phyloP scores from a whole-genome alignment of 2,888 invertebrate genomes.

The Drosophila emarginata region DNA sequence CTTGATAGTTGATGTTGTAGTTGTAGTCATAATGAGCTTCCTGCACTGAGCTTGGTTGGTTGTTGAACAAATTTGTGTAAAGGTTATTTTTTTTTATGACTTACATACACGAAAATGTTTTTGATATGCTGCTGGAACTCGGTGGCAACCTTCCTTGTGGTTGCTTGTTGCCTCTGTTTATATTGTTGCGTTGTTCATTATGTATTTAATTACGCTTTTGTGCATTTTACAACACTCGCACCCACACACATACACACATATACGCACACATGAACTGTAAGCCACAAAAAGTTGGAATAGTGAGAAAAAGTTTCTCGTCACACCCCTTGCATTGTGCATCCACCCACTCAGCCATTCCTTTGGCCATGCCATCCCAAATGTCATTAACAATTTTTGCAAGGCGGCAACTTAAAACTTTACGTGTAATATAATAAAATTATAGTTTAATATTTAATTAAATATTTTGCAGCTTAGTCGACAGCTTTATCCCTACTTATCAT shows the following conservation, averaged over 20 bases:
- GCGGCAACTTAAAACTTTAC: constrained; percentile 66
- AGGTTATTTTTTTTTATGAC: background rate
- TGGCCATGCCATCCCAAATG: constrained; percentile 49
- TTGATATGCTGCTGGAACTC: constrained; percentile 45
- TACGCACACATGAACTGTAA: constrained; percentile 37
- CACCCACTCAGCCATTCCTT: background rate
- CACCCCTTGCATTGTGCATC: constrained; percentile 6
- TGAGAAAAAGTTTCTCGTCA: constrained; percentile 38
- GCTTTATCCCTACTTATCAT: background rate
- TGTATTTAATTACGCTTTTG: constrained; percentile 77
- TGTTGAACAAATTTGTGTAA: constrained; percentile 53
- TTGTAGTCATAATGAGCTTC: constrained; percentile 38
- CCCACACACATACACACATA: constrained; percentile 21
- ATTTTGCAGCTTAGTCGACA: constrained; percentile 49
- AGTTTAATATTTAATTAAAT: constrained; percentile 73
- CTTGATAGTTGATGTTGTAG: constrained; percentile 11
- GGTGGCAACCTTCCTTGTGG: constrained; percentile 5
- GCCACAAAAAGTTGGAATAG: constrained; percentile 45
- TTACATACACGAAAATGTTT: constrained; percentile 24
- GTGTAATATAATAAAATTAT: constrained; percentile 68
- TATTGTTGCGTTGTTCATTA: constrained; percentile 72
- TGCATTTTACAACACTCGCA: constrained; percentile 58
- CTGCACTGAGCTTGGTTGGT: constrained; percentile 21
- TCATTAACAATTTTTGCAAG: constrained; percentile 67
- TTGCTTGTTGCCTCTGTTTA: constrained; percentile 25